phyloP scores from a whole-genome alignment of 2,113 vertebrate genomes.

The Ammodytes dubius region DNA sequence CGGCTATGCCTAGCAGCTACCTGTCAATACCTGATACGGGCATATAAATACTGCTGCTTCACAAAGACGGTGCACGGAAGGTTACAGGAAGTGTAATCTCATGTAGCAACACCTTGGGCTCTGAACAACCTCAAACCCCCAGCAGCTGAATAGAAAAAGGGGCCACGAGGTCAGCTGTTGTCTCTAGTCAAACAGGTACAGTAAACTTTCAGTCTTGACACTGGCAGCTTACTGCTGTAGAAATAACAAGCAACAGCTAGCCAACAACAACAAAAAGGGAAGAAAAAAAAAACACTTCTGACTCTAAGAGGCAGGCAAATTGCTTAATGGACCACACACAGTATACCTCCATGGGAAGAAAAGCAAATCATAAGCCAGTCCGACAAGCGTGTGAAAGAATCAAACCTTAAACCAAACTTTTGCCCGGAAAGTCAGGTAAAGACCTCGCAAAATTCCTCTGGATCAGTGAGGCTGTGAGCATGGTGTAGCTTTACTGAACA shows the following conservation, averaged over 20 bases:
- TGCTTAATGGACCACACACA: background rate
- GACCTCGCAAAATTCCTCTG: background rate
- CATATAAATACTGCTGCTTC: slow-evolving; percentile 58
- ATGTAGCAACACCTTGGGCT: slow-evolving; percentile 38
- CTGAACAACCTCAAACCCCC: slow-evolving; percentile 42
- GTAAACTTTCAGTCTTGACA: slow-evolving; percentile 26
- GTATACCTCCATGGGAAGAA: slow-evolving; percentile 9
- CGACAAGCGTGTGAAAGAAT: background rate
- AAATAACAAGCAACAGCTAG: slow-evolving; percentile 15
- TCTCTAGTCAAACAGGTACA: slow-evolving; percentile 26
- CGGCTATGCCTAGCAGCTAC: slow-evolving; percentile 60
- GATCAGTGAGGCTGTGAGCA: slow-evolving; percentile 2
- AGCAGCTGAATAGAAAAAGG: slow-evolving; percentile 26
- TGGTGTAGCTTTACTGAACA: slow-evolving; percentile 19
- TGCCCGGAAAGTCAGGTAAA: background rate
- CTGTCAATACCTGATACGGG: slow-evolving; percentile 78
- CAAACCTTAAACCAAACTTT: slow-evolving; percentile 8
- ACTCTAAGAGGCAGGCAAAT: background rate
- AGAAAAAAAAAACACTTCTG: background rate
- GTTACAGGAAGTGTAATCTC: slow-evolving; percentile 57
- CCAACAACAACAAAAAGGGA: background rate
- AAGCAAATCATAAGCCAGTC: background rate
- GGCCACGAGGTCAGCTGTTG: slow-evolving; percentile 10
- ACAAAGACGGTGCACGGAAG: slow-evolving; percentile 45
- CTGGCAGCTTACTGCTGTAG: slow-evolving; percentile 5